These are phyloP conservation scores for Smithornis capensis DNA, from an alignment of 2,113 vertebrate genomes.

Conservation along the genomic window DNA sequence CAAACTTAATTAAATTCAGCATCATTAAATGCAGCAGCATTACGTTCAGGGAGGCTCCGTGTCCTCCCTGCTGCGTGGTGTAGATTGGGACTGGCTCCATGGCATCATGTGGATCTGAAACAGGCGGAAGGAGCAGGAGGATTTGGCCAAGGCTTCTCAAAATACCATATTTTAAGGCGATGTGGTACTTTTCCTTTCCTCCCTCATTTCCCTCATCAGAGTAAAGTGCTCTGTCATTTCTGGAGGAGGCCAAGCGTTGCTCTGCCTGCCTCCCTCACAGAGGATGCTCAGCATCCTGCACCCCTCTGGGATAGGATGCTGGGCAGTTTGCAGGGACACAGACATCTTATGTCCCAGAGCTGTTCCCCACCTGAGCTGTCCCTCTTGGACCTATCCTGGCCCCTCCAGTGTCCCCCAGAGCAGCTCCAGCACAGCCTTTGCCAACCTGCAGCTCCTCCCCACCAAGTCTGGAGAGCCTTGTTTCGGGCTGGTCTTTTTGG, in stretches of 20 bases:
- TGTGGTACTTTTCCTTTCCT: conserved; percentile 14
- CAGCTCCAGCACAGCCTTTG: neutral
- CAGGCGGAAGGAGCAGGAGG: neutral
- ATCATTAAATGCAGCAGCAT: neutral
- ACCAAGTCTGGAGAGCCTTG: neutral
- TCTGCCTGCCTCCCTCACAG: neutral
- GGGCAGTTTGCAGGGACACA: neutral
- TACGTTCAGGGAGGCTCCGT: neutral
- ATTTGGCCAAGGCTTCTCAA: neutral
- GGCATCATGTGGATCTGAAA: neutral
- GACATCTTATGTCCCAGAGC: neutral
- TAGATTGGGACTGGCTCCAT: neutral
- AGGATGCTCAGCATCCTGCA: neutral
- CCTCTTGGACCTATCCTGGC: neutral
- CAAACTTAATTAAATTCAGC: conserved; percentile 32
- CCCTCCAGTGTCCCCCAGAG: neutral
- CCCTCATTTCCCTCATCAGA: neutral
- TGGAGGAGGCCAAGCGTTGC: neutral
- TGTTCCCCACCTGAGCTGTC: neutral
- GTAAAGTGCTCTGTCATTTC: neutral
- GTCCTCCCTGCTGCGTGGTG: neutral
- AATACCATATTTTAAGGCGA: neutral
- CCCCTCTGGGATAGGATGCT: accelerated
- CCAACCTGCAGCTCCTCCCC: neutral
- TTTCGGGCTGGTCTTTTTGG: neutral